phyloP scores from a whole-genome alignment of 2,113 vertebrate species.

The Dipodomys merriami region DNA sequence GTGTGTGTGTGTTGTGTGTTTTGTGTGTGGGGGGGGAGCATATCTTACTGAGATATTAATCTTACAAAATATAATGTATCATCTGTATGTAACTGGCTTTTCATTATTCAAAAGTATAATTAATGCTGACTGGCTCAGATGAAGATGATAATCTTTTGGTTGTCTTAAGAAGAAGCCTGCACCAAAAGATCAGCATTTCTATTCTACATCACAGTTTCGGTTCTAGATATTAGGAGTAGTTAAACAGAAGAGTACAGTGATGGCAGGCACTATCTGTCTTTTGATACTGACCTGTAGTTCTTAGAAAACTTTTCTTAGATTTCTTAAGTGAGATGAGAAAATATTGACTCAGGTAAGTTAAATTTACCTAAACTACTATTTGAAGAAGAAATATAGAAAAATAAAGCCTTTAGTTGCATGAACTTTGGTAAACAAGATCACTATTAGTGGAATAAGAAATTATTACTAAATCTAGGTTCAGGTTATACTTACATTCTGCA shows the following conservation, averaged over 20 bases:
- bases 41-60: conserved; percentile 33
- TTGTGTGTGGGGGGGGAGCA: too few species aligned
- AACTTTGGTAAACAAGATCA: conserved; percentile 13
- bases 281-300: conserved; percentile 38
- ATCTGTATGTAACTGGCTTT: not conserved
- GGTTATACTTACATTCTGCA: not conserved
- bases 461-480: not conserved
- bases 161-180: not conserved
- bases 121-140: not conserved
- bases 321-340: conserved; percentile 19
- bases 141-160: not conserved
- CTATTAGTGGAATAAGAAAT: conserved; percentile 7
- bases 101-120: not conserved
- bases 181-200: not conserved
- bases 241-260: not conserved
- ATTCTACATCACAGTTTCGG: not conserved
- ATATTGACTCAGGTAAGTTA: not conserved
- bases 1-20: too few species aligned
- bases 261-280: too few species aligned
- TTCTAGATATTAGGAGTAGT: not conserved
- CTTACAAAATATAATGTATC: not conserved
- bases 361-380: not conserved
- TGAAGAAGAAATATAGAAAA: conserved; percentile 11
- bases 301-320: conserved; percentile 26
- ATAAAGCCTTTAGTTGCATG: not conserved